Percentiles rank a stretch among this genome's conserved stretches.
phyloP scores from a whole-genome alignment of 2,113 vertebrate genomes.

The Calypte anna region DNA sequence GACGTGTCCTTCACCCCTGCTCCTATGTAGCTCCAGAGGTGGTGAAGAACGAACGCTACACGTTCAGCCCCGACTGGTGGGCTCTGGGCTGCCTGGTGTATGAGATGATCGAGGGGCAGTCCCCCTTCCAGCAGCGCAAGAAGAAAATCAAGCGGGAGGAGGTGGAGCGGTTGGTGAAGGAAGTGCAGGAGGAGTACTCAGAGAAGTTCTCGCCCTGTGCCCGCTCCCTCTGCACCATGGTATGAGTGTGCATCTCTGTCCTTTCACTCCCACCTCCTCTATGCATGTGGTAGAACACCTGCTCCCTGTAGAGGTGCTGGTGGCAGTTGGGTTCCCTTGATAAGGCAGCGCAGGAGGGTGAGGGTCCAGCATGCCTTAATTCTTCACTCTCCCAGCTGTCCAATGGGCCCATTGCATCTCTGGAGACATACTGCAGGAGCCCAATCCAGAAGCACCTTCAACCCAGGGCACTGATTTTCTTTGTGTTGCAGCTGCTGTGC shows the following conservation, averaged over 20 bases:
- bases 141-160: constrained; percentile 98
- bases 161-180: constrained; percentile 91
- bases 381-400: background rate
- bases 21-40: constrained; percentile 89
- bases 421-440: background rate
- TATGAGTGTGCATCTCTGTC: constrained; percentile 13
- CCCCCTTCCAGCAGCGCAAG: constrained; percentile 96
- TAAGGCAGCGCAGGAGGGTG: background rate
- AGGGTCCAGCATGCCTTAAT: background rate
- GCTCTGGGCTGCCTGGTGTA: constrained; percentile 94
- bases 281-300: background rate
- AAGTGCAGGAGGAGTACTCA: constrained; percentile 91
- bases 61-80: constrained; percentile 97
- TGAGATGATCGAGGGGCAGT: constrained; percentile 98
- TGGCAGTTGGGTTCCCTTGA: background rate
- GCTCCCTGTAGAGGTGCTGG: background rate
- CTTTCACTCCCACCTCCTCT: accelerated
- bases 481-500: constrained; percentile 84
- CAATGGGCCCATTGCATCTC: accelerated
- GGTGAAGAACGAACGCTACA: constrained; percentile 94
- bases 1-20: background rate
- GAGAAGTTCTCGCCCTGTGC: constrained; percentile 88
- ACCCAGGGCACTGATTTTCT: background rate
- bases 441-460: background rate
- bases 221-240: constrained; percentile 89